These are phyloP conservation scores for Sericinus montela DNA, from an alignment of 2,888 invertebrate genomes.

Conservation along the genomic window DNA sequence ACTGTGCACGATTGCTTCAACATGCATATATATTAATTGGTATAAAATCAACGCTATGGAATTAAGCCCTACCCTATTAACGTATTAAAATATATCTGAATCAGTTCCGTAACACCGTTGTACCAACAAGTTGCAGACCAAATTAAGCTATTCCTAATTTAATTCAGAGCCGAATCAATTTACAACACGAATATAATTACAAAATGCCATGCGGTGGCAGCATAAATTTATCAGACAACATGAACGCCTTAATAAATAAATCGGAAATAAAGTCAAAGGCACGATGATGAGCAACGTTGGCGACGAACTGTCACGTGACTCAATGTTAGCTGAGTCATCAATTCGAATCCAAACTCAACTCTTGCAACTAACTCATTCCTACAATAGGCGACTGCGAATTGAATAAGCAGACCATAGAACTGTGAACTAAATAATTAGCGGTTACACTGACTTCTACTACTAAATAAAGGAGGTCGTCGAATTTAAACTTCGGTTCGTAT, in stretches of 20 bases:
- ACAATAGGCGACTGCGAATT: background rate
- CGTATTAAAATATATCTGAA: slow-evolving; percentile 12
- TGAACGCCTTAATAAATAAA: slow-evolving; percentile 15
- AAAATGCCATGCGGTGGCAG: slow-evolving; percentile 15
- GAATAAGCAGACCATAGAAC: slow-evolving; percentile 17
- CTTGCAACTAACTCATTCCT: slow-evolving; percentile 24
- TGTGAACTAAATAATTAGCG: slow-evolving; percentile 3
- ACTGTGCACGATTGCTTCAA: background rate
- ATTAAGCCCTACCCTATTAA: slow-evolving; percentile 12
- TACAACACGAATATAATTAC: slow-evolving; percentile 15
- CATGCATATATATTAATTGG: slow-evolving; percentile 5
- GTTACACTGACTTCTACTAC: slow-evolving; percentile 1
- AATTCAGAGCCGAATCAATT: slow-evolving; percentile 11
- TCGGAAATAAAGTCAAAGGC: slow-evolving; percentile 1
- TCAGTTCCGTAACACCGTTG: slow-evolving; percentile 4
- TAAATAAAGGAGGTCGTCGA: background rate
- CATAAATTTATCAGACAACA: slow-evolving; percentile 18
- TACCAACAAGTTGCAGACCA: slow-evolving; percentile 16
- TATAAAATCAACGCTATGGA: slow-evolving; percentile 7
- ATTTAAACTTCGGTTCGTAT: background rate
- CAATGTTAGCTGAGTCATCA: slow-evolving; percentile 48
- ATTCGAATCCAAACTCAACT: slow-evolving; percentile 46
- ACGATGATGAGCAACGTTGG: slow-evolving; percentile 31
- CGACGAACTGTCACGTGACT: slow-evolving; percentile 46
- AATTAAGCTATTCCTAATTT: slow-evolving; percentile 13